Evolutionary conservation across 2,113 vertebrate genomes (phyloP).

Genomic region (Vulpes vulpes): DNA sequence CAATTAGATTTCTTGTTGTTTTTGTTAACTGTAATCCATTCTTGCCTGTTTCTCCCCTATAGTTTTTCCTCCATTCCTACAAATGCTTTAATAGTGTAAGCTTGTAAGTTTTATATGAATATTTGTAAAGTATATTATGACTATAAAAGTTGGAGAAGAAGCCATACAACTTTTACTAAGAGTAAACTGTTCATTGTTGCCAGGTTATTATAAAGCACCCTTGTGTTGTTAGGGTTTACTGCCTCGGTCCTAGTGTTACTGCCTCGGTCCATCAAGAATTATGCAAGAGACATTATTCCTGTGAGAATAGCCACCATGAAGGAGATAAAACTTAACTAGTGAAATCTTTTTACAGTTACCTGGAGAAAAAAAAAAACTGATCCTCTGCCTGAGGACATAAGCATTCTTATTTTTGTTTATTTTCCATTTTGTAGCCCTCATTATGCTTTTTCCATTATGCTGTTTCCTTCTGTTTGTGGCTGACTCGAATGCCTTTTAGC

Average conservation of each 20-base stretch:
- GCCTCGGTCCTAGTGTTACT: neutral
- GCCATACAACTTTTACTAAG: neutral
- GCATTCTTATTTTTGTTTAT: constrained; percentile 19
- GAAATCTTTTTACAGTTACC: constrained; percentile 17
- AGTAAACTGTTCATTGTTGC: constrained; percentile 51
- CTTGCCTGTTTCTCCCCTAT: neutral
- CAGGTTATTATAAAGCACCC: neutral
- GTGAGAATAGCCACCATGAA: constrained; percentile 35
- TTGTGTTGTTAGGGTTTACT: constrained; percentile 29
- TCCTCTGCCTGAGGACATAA: constrained; percentile 1
- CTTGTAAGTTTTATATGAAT: neutral
- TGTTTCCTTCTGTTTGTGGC: constrained; percentile 49
- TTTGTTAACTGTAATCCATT: neutral
- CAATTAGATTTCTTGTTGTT: neutral
- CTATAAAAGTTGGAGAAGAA: constrained; percentile 14
- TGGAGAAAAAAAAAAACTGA: neutral
- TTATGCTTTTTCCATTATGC: constrained; percentile 21
- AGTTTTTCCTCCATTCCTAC: neutral
- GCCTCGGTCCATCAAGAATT: neutral
- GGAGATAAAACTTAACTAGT: neutral
- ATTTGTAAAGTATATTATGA: constrained; percentile 30
- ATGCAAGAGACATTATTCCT: constrained; percentile 40
- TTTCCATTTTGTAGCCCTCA: neutral
- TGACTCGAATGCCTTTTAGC: constrained; percentile 55
- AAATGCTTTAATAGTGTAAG: neutral